Evolutionary conservation across 2,797 vertebrate species (phyloP).

Genomic region (Sphaeramia orbicularis): DNA sequence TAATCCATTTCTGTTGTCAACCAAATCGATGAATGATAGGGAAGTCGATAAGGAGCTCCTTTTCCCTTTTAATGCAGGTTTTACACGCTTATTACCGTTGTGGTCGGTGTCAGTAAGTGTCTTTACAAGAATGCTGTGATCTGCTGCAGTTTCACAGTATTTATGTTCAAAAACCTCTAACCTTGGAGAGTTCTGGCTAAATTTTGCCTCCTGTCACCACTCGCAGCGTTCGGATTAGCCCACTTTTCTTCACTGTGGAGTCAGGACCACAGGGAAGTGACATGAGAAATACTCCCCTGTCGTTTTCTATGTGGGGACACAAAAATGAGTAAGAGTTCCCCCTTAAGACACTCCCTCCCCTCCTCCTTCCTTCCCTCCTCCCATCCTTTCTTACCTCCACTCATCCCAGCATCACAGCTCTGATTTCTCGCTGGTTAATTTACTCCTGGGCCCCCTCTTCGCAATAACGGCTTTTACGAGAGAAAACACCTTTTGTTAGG

Average conservation of each 20-base stretch:
- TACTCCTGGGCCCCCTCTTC: slow-evolving; percentile 23
- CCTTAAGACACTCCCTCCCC: slow-evolving; percentile 1
- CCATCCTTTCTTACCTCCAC: background rate
- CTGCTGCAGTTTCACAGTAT: no score
- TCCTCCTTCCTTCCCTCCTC: background rate
- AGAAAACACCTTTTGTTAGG: slow-evolving; percentile 42
- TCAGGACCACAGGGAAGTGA: slow-evolving; percentile 64
- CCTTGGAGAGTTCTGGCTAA: slow-evolving; percentile 13
- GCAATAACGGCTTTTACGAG: slow-evolving; percentile 32
- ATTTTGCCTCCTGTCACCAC: slow-evolving; percentile 32
- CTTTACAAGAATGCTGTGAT: background rate
- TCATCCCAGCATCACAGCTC: background rate
- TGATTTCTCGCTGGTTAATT: slow-evolving; percentile 38
- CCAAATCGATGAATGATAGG: no score
- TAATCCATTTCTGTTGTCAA: no score
- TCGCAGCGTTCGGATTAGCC: slow-evolving; percentile 54
- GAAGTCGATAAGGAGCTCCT: no score
- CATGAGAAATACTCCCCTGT: slow-evolving; percentile 43
- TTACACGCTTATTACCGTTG: background rate
- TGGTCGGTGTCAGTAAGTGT: no score
- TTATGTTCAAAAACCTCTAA: background rate
- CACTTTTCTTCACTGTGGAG: slow-evolving; percentile 42
- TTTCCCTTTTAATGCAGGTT: no score
- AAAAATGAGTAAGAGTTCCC: slow-evolving; percentile 29
- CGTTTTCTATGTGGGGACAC: slow-evolving; percentile 11